Percentiles rank a stretch among this genome's conserved stretches.
Conservation (phyloP, 2,888 invertebrate genomes). For the Metalampra italica region DNA sequence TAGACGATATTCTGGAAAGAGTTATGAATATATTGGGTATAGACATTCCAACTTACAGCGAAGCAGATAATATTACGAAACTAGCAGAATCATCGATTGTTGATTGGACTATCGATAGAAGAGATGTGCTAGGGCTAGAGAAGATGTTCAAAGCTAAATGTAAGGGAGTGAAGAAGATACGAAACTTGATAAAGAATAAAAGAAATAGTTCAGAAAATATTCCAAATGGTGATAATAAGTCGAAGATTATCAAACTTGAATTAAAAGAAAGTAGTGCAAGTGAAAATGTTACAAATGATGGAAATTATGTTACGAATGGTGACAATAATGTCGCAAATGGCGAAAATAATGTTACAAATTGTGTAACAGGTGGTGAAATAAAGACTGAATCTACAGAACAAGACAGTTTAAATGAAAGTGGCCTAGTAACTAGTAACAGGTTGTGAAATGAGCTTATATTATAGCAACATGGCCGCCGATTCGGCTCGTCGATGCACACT, state of each 20-base stretch:
- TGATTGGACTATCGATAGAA: conserved; percentile 86
- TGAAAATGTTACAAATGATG: not conserved
- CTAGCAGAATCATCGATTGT: conserved; percentile 59
- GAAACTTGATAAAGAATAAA: conserved; percentile 54
- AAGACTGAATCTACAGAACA: conserved; percentile 16
- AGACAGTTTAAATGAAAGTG: conserved; percentile 10
- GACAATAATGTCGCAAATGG: not conserved
- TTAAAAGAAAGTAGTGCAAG: conserved; percentile 30
- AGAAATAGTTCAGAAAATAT: conserved; percentile 23
- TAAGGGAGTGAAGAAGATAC: conserved; percentile 68
- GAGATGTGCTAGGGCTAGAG: conserved; percentile 80
- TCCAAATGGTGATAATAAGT: conserved; percentile 29
- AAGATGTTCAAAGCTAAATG: conserved; percentile 74
- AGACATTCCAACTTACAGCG: conserved; percentile 85
- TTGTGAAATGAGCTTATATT: conserved; percentile 10
- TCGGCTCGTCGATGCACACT: no score
- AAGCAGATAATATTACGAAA: conserved; percentile 82
- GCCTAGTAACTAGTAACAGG: conserved; percentile 7
- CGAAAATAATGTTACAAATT: conserved; percentile 16
- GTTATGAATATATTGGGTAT: conserved; percentile 86
- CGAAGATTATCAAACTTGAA: conserved; percentile 54
- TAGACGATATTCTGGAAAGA: conserved; percentile 88
- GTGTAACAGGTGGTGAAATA: conserved; percentile 8
- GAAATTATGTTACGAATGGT: conserved; percentile 1
- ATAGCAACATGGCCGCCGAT: no score